Percentiles rank a stretch among this genome's conserved stretches.
These are phyloP conservation scores for Pungitius pungitius DNA, from an alignment of 2,113 vertebrate genomes.

Conservation along the genomic window DNA sequence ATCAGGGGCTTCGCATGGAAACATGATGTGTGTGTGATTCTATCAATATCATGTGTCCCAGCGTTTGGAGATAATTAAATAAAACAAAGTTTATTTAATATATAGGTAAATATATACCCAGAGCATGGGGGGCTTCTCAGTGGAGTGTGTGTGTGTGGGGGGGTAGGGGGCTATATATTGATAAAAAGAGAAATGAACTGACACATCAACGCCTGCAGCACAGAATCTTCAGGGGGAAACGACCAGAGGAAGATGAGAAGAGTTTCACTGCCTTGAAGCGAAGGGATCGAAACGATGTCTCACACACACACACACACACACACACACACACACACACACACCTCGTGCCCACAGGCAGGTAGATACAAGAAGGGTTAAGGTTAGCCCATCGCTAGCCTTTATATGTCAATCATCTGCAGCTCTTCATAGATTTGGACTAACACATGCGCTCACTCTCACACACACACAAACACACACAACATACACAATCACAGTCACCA, in stretches of 20 bases:
- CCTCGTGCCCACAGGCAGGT: not conserved
- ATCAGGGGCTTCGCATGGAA: too few species aligned
- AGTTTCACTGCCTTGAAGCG: not conserved
- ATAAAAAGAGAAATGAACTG: not conserved
- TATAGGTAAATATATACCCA: too few species aligned
- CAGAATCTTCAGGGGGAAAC: not conserved
- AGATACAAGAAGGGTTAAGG: conserved; percentile 19
- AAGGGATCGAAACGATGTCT: not conserved
- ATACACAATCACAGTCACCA: conserved; percentile 7
- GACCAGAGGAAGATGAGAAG: not conserved
- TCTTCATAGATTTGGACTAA: not conserved
- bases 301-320: not conserved
- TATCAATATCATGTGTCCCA: too few species aligned
- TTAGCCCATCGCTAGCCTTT: conserved; percentile 9
- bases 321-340: not conserved
- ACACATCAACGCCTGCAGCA: not conserved
- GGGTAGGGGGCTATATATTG: not conserved
- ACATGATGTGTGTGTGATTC: too few species aligned
- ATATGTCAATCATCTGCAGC: conserved; percentile 49
- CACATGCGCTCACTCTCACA: conserved; percentile 15
- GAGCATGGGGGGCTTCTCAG: not conserved
- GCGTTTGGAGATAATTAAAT: too few species aligned
- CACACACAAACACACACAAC: conserved; percentile 9
- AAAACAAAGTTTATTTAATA: too few species aligned
- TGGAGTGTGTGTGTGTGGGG: too few species aligned